These are phyloP conservation scores for Bombus breviceps DNA, from an alignment of 1,140 invertebrate species.

Conservation along the genomic window DNA sequence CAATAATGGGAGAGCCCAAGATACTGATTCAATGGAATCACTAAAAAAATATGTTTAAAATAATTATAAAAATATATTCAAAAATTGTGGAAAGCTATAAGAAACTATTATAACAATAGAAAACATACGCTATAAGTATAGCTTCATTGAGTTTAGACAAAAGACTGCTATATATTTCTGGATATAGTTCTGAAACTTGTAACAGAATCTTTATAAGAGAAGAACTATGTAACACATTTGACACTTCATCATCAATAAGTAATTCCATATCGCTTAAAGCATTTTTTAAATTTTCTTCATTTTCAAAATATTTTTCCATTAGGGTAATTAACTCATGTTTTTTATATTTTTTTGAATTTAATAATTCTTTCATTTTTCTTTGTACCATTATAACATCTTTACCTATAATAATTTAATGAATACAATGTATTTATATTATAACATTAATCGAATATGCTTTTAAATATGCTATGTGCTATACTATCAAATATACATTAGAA, in stretches of 20 bases:
- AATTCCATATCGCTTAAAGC: conserved; percentile 70
- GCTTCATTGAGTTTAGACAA: conserved; percentile 75
- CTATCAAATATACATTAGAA: conserved; percentile 15
- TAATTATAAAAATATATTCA: conserved; percentile 11
- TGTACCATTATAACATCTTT: conserved; percentile 63
- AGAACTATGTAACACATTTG: conserved; percentile 56
- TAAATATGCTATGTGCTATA: not conserved
- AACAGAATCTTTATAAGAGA: conserved; percentile 76
- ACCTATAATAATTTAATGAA: conserved; percentile 61
- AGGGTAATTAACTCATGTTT: conserved; percentile 67
- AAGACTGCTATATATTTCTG: conserved; percentile 70
- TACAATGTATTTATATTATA: conserved; percentile 3
- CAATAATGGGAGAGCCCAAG: conserved; percentile 73
- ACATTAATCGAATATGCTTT: conserved; percentile 14
- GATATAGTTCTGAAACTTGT: conserved; percentile 75
- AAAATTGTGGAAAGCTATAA: not conserved
- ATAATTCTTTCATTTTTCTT: conserved; percentile 70
- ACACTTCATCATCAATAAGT: conserved; percentile 54
- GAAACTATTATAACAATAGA: not conserved
- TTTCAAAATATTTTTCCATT: conserved; percentile 72
- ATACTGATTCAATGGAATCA: conserved; percentile 69
- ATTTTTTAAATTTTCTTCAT: conserved; percentile 72
- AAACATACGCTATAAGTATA: conserved; percentile 69
- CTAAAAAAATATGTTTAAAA: conserved; percentile 58
- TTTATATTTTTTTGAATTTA: conserved; percentile 57